These are phyloP conservation scores for Drosophila ironensis DNA, from an alignment of 1,140 invertebrate species.

Conservation along the genomic window DNA sequence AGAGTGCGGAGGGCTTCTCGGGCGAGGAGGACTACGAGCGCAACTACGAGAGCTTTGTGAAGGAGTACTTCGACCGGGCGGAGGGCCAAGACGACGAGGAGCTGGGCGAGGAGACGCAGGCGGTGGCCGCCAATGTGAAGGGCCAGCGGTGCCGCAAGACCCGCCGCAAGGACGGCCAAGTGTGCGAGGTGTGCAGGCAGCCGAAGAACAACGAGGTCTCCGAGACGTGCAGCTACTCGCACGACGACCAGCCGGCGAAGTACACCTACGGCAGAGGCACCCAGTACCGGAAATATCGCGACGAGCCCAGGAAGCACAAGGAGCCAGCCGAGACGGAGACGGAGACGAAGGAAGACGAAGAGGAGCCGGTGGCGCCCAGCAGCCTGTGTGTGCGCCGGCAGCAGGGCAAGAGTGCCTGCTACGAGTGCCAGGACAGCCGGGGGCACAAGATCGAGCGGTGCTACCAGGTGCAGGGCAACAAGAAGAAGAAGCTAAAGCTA, in stretches of 20 bases:
- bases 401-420: slow-evolving; percentile 39
- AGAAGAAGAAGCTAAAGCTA: slow-evolving; percentile 1
- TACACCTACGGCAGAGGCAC: slow-evolving; percentile 60
- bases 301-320: background rate
- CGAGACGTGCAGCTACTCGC: slow-evolving; percentile 70
- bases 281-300: slow-evolving; percentile 52
- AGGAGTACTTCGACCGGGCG: slow-evolving; percentile 62
- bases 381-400: slow-evolving; percentile 52
- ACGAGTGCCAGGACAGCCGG: slow-evolving; percentile 54
- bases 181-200: slow-evolving; percentile 63
- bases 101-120: slow-evolving; percentile 16
- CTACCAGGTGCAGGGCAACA: slow-evolving; percentile 29
- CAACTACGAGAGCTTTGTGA: slow-evolving; percentile 71
- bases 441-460: slow-evolving; percentile 45
- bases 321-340: background rate
- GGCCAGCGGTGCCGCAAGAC: slow-evolving; percentile 14
- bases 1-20: slow-evolving; percentile 43
- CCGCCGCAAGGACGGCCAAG: slow-evolving; percentile 35
- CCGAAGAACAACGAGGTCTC: slow-evolving; percentile 57
- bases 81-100: slow-evolving; percentile 5
- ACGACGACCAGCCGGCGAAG: slow-evolving; percentile 46
- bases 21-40: slow-evolving; percentile 68
- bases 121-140: slow-evolving; percentile 34
- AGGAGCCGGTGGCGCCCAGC: slow-evolving; percentile 17
- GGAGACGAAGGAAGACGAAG: background rate